These are phyloP conservation scores for Metaphire vulgaris DNA, from an alignment of 1,140 invertebrate species.

Conservation along the genomic window DNA sequence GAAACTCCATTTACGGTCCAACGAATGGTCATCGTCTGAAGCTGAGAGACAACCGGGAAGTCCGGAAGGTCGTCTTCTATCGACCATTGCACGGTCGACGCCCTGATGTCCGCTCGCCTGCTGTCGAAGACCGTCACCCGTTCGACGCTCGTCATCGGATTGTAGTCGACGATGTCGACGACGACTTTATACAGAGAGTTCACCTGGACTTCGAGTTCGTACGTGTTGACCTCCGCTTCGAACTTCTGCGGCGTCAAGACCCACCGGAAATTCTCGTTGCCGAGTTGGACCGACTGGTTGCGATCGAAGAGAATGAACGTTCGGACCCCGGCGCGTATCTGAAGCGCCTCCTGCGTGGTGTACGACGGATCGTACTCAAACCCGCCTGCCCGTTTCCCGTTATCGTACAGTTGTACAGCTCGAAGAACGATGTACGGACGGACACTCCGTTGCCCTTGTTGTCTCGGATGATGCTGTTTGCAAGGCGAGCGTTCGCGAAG, in stretches of 20 bases:
- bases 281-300: conserved; percentile 1
- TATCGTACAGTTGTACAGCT: conserved; percentile 38
- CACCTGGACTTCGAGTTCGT: conserved; percentile 14
- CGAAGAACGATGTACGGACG: conserved; percentile 37
- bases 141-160: conserved; percentile 42
- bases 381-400: conserved; percentile 73
- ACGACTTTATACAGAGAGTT: conserved; percentile 21
- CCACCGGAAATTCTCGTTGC: conserved; percentile 14
- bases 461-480: conserved; percentile 31
- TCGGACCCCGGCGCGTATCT: conserved; percentile 23
- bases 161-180: conserved; percentile 46
- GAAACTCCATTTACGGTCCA: conserved; percentile 36
- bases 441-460: conserved; percentile 44
- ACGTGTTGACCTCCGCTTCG: background rate
- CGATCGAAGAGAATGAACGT: background rate
- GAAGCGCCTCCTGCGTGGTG: conserved; percentile 56
- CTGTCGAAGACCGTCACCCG: conserved; percentile 44
- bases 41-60: conserved; percentile 43
- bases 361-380: conserved; percentile 86
- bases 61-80: conserved; percentile 49
- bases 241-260: conserved; percentile 7
- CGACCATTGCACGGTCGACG: conserved; percentile 35
- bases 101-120: conserved; percentile 14
- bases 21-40: conserved; percentile 39
- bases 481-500: conserved; percentile 28